Evolutionary conservation across 53 echinoderm and acorn worm species (phyloP), one percentile per base, ranked within the genome.

Genomic region (Echinarachnius parma): DNA sequence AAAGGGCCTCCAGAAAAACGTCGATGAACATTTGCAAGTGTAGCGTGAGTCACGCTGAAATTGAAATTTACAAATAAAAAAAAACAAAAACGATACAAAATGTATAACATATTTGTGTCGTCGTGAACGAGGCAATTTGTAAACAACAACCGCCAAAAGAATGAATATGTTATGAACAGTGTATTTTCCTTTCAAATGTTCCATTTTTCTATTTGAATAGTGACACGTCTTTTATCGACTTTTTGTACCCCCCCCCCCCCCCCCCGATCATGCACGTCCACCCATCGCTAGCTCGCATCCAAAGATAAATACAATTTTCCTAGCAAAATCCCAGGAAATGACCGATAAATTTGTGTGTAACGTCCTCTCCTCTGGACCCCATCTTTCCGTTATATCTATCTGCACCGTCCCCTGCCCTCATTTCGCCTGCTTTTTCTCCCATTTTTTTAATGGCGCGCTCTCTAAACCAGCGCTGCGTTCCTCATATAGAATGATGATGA

Each of bases 281-380:
- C 16, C 57, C 39, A 50, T 28, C 32, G 28, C 50, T 30, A 47
- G 52, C 33, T 34, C 16, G 53, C 68, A 52, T 30, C 57, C n/a
- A 22, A 56, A 72, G 57, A 56, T 56, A 72, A 56, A 72, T 72
- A 72, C 57, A 56, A 72, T 72, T 55, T 72, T 72, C 55, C 56
- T 23, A 35, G 74, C 28, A 56, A 72, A 72, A 72, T 57, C 74
- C 36, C 74, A 39, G 74, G 74, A 72, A 72, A 72, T 72, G 74
- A 72, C 74, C 57, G 74, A 72, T 72, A 72, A 72, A 72, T 72
- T 55, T 72, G 74, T 72, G 74, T 72, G 29, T 37, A 37, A 56
- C 65, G 46, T 28, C 46, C 65, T 28, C 28, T 46, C 28, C n/a
- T 47, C 14, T 47, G 9, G 13, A 11, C 20, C 18, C 24, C 47